A percentile compares a stretch with the other conserved stretches of the same genome.
phyloP scores from a whole-genome alignment of 2,888 invertebrate species.

The Drosophila dives region DNA sequence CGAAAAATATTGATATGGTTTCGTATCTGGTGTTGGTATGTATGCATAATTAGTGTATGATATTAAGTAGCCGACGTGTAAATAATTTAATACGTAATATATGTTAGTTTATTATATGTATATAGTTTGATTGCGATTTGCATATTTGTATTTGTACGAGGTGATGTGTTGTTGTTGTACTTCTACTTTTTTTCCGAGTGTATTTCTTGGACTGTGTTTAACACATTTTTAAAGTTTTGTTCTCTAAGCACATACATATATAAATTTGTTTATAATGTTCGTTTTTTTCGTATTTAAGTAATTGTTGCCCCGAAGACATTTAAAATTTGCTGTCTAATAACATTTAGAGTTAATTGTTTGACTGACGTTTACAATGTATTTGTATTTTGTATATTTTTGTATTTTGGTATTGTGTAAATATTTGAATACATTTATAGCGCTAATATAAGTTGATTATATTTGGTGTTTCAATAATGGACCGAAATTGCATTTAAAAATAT shows the following conservation, averaged over 20 bases:
- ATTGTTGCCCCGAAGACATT: constrained; percentile 46
- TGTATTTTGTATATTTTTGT: constrained; percentile 14
- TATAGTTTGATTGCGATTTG: constrained; percentile 33
- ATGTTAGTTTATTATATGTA: constrained; percentile 11
- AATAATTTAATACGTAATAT: constrained; percentile 26
- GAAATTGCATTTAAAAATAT: constrained; percentile 75
- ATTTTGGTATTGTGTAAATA: constrained; percentile 33
- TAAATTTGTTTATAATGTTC: constrained; percentile 37
- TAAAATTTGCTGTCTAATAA: constrained; percentile 65
- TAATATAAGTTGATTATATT: constrained; percentile 66
- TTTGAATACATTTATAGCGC: constrained; percentile 50
- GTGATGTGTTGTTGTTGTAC: constrained; percentile 11
- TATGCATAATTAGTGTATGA: constrained; percentile 8
- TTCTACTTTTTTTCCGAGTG: constrained; percentile 17
- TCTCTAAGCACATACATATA: constrained; percentile 43
- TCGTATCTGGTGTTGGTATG: constrained; percentile 23
- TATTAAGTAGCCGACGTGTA: constrained; percentile 14
- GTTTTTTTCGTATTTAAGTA: constrained; percentile 25
- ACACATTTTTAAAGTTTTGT: constrained; percentile 38
- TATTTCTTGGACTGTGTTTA: constrained; percentile 42
- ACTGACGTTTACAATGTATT: constrained; percentile 35
- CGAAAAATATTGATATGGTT: constrained; percentile 59
- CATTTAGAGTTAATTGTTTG: constrained; percentile 61
- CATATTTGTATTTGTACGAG: constrained; percentile 13
- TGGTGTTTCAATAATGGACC: constrained; percentile 77